These are phyloP conservation scores for Tachina grossa DNA, from an alignment of 2,888 invertebrate genomes.

Conservation along the genomic window DNA sequence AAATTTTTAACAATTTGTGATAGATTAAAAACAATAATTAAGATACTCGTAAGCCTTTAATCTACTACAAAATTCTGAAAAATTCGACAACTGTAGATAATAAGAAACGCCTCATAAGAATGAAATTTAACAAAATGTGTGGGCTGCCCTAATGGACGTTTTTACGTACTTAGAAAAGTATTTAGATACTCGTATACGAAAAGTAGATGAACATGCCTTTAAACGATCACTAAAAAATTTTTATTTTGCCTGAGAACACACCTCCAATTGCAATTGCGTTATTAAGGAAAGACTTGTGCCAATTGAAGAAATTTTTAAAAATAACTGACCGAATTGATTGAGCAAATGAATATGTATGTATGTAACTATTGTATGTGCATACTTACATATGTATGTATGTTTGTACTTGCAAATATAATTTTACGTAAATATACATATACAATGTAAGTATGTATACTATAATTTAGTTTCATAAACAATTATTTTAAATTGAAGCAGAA, in stretches of 20 bases:
- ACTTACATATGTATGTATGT: background rate
- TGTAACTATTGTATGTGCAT: background rate
- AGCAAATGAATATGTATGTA: background rate
- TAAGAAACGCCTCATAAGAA: too few relatives aligned
- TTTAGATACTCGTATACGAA: background rate
- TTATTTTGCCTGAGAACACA: slow-evolving; percentile 53
- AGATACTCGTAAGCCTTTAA: too few relatives aligned
- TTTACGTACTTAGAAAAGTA: background rate
- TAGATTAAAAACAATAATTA: too few relatives aligned
- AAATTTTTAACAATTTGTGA: too few relatives aligned
- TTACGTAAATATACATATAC: background rate
- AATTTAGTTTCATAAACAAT: slow-evolving; percentile 51
- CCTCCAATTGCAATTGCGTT: slow-evolving; percentile 53
- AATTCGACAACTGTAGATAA: too few relatives aligned
- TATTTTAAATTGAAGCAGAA: slow-evolving; percentile 57
- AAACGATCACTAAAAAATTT: slow-evolving; percentile 21
- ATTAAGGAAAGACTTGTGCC: slow-evolving; percentile 45
- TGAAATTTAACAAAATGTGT: too few relatives aligned
- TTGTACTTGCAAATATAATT: background rate
- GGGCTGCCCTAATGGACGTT: too few relatives aligned
- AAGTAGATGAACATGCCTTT: slow-evolving; percentile 50
- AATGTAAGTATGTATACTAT: background rate
- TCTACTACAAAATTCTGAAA: too few relatives aligned
- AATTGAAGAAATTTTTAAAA: slow-evolving; percentile 49
- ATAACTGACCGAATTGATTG: slow-evolving; percentile 58